These are phyloP conservation scores for Andrena dorsata DNA, from an alignment of 2,888 invertebrate species.

Conservation along the genomic window DNA sequence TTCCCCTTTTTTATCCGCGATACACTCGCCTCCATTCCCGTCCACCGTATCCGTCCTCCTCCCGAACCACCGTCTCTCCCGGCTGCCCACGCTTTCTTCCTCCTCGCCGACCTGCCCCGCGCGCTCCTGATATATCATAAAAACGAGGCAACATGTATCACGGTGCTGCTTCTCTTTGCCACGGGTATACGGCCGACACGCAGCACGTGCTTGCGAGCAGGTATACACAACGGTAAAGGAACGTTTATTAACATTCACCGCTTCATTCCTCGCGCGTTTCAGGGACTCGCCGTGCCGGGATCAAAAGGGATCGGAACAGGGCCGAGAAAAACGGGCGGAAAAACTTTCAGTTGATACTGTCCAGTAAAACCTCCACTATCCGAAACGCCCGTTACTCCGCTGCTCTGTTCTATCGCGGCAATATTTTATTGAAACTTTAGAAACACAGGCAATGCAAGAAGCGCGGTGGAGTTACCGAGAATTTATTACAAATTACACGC, in stretches of 20 bases:
- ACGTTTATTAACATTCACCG: constrained; percentile 12
- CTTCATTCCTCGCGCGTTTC: neutral
- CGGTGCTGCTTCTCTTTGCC: constrained; percentile 21
- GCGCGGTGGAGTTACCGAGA: too few relatives aligned
- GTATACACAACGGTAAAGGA: neutral
- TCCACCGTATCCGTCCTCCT: neutral
- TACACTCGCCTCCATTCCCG: constrained; percentile 23
- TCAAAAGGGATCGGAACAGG: neutral
- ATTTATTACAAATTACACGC: too few relatives aligned
- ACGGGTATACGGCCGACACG: neutral
- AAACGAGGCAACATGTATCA: constrained; percentile 35
- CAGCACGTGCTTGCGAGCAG: constrained; percentile 7
- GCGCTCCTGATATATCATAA: constrained; percentile 34
- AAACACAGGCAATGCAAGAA: too few relatives aligned
- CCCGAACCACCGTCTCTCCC: neutral
- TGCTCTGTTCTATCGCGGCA: too few relatives aligned
- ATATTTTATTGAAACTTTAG: too few relatives aligned
- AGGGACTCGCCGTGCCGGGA: neutral
- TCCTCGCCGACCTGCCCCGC: constrained; percentile 12
- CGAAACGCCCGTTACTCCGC: too few relatives aligned
- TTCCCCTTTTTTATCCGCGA: constrained; percentile 37
- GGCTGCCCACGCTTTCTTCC: neutral
- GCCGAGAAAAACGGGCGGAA: too few relatives aligned
- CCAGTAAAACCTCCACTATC: too few relatives aligned
- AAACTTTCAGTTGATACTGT: too few relatives aligned